Conservation (phyloP, 2,797 vertebrate species). For the Limosa lapponica region DNA sequence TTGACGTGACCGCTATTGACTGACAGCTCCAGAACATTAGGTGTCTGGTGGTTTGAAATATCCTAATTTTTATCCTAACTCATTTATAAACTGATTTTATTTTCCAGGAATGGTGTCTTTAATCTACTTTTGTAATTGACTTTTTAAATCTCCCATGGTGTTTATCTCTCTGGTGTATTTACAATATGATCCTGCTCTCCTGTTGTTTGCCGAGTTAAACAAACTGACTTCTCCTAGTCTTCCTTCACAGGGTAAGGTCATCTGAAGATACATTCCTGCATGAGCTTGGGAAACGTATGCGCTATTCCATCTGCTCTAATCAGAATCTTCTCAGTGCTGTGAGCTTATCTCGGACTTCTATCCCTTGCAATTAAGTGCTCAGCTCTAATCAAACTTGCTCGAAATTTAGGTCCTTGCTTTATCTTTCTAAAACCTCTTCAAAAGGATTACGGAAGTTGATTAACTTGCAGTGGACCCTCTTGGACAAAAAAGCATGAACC, state of each 20-base stretch:
- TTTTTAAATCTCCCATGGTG: accelerated
- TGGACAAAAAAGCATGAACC: not conserved
- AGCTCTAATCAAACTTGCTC: not conserved
- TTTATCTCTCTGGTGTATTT: not conserved
- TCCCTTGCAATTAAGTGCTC: not conserved
- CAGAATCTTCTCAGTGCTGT: not conserved
- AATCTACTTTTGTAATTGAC: not conserved
- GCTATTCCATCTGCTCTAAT: not conserved
- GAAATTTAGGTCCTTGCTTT: not conserved
- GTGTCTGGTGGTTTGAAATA: not conserved
- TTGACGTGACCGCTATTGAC: not conserved
- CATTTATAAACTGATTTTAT: not conserved
- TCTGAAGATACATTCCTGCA: not conserved
- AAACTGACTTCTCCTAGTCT: not conserved
- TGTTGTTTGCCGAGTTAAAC: not conserved
- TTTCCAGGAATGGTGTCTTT: not conserved
- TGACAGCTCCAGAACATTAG: not conserved
- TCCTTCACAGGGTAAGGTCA: not conserved
- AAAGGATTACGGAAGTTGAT: constrained; percentile 4
- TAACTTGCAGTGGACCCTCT: not conserved
- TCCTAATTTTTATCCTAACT: not conserved
- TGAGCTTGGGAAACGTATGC: not conserved
- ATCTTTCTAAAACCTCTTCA: constrained; percentile 11
- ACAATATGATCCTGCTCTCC: not conserved
- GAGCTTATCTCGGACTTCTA: not conserved